phyloP scores from a whole-genome alignment of 2,797 vertebrate genomes.

The Chaetophractus vellerosus region DNA sequence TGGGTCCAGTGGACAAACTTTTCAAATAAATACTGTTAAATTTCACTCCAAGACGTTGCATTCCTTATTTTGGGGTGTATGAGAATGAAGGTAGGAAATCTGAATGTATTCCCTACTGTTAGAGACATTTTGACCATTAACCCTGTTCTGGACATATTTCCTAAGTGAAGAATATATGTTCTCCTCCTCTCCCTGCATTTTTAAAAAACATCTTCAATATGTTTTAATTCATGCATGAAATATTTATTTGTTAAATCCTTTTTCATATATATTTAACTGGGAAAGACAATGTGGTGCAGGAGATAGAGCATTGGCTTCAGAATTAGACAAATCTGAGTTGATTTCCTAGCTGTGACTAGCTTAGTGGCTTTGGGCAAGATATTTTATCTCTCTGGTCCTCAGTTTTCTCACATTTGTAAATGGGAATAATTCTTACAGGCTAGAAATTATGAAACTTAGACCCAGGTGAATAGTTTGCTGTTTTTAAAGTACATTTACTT shows the following conservation, averaged over 20 bases:
- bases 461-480: background rate
- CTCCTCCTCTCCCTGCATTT: background rate
- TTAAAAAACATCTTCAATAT: background rate
- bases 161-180: background rate
- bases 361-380: background rate
- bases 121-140: background rate
- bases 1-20: background rate
- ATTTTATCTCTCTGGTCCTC: background rate
- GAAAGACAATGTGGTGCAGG: background rate
- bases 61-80: background rate
- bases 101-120: background rate
- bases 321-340: background rate
- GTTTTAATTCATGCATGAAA: background rate
- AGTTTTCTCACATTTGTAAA: background rate
- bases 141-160: background rate
- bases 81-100: background rate
- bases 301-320: background rate
- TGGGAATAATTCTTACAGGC: background rate
- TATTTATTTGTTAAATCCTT: background rate
- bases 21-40: background rate
- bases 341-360: background rate
- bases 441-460: background rate
- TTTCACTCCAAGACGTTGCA: background rate
- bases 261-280: background rate
- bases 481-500: background rate